Conservation (phyloP, 2,888 invertebrate genomes). For the Sclerodermus sp. region DNA sequence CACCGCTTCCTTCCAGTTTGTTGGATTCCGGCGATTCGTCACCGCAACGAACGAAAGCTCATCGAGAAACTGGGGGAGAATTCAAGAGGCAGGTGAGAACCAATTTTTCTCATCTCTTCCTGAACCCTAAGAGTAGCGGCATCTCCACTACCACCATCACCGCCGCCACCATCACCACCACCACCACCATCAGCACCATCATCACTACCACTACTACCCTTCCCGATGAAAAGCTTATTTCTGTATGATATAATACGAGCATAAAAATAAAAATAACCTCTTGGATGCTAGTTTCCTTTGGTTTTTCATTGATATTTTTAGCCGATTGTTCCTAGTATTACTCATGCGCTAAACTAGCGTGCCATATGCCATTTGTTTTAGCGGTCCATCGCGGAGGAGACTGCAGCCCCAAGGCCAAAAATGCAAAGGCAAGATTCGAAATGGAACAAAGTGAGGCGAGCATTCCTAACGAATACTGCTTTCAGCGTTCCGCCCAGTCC, state of each 20-base stretch:
- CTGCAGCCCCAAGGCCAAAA: conserved; percentile 30
- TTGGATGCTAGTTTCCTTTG: too few relatives aligned
- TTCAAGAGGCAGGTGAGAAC: conserved; percentile 40
- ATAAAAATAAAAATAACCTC: too few relatives aligned
- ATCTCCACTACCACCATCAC: too few relatives aligned
- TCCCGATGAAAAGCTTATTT: too few relatives aligned
- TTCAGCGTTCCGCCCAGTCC: conserved; percentile 75
- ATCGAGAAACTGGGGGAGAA: conserved; percentile 26
- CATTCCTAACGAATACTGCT: conserved; percentile 64
- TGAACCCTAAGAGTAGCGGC: too few relatives aligned
- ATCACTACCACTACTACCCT: too few relatives aligned
- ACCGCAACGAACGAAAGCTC: conserved; percentile 29
- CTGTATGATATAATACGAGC: too few relatives aligned
- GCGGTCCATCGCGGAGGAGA: conserved; percentile 24
- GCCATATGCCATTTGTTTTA: conserved; percentile 7
- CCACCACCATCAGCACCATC: too few relatives aligned
- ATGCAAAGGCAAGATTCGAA: conserved; percentile 66
- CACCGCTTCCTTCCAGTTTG: conserved; percentile 33
- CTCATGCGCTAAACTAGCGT: background rate
- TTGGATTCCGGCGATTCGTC: conserved; percentile 31
- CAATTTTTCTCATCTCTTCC: too few relatives aligned
- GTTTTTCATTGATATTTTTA: background rate
- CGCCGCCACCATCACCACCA: too few relatives aligned
- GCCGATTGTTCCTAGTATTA: background rate
- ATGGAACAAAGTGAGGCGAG: conserved; percentile 75